Base-by-base conservation (phyloP, 2,888 invertebrate genomes). In the Microplitis manilae region DNA sequence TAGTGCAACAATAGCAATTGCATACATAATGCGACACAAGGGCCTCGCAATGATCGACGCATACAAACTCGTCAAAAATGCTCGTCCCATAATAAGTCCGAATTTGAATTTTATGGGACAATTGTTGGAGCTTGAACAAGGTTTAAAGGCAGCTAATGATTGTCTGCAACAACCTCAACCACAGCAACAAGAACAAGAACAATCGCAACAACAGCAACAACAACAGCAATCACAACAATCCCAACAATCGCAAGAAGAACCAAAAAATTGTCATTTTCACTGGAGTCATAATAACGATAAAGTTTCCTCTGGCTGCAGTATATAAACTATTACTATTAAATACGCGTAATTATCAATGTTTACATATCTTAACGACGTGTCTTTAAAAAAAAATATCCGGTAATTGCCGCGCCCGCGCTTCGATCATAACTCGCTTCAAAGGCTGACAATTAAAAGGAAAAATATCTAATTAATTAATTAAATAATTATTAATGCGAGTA, bases 51-150 rank as follows among this genome's bases (percentile, higher is more conserved):
- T 95, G 92, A 93, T 96, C 67, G 96, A 98, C 87, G 97, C 97
- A 0, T 97, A 95, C 91, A 94, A 94, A 85, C 93, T 95, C 87
- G 98, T 98, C 76, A 96, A 96, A 88, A 93, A 94, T 82, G 94
- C 95, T 77, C 92, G 98, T 73, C 93, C 95, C 79, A 98, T 98
- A 88, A 97, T 98, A 86, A 97, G 97, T 77, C 98, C 98, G 1
- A 98, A 98, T 90, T 92, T 97, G 79, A 98, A 98, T 89, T 98
- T 98, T 91, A 95, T 98, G 93, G 95, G 94, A 17, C 98, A 98
- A 90, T 91, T 98, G 83, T 91, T 95, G 83, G 97, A 97, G 88
- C 92, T 95, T 85, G 96, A 96, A 89, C 94, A 95, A 87, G 93
- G 92, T 84, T 90, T 95, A 82, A 91, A 92, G 75, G 90, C 90